Base-by-base conservation (phyloP, 2,797 vertebrate species). In the Oryzias dopingdopingensis region DNA sequence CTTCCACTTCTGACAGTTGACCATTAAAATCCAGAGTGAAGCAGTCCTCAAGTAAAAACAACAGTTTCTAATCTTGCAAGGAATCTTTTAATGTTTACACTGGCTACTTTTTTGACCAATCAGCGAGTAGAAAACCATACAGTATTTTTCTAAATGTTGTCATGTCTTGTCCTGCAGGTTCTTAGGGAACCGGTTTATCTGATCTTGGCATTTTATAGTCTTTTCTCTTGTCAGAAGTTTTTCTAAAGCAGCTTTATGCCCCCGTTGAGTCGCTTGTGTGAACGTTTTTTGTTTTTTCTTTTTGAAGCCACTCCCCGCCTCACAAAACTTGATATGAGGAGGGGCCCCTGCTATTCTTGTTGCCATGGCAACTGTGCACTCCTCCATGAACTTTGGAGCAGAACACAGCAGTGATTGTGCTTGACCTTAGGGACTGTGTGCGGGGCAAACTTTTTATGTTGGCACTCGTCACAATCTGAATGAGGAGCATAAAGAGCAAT, bases 301-400 rank as follows among this genome's bases (percentile, higher is more conserved):
- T 55, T 52, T 55, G 57, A 79, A 80, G 75, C 67, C 82, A 48
- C 80, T 77, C 81, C 79, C 73, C 29, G 64, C 73, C 67, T 68
- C 80, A 61, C 69, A 70, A 77, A 84, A 77, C 79, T 82, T 82
- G 70, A 86, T 86, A 80, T 42, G 42, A 80, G 63, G 63, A 86
- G 79, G 6, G 66, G 59, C 72, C 76, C 74, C 71, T 1, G 62
- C 76, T 70, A 72, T 69, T 76, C 37, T 23, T 22, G 89, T 91
- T 81, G 74, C 88, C 84, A 26, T 48, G 83, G 89, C 15, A 51
- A 90, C 87, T 6, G 74, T 70, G 75, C 86, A 70, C 55, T 88
- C 74, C 72, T 65, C 72, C 81, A 79, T 90, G 90, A 91, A 92
- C 89, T 92, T 90, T 89, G 83, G 77, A 84, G 78, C 79, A 24